These are phyloP conservation scores for Drosophila borealis DNA, from an alignment of 2,888 invertebrate species.

Conservation along the genomic window DNA sequence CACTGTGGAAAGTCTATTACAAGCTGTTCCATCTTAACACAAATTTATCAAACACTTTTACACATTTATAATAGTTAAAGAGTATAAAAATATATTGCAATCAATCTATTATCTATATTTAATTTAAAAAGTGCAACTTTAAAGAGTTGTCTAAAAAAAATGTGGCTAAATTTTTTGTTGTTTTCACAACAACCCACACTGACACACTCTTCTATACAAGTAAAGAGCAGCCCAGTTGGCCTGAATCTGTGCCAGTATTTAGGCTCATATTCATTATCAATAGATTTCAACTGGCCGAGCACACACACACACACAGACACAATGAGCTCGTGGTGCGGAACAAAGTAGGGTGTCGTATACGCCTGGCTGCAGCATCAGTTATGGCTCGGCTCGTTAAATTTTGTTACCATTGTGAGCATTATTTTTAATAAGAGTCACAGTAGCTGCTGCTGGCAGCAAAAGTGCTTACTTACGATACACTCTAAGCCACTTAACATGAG, in stretches of 20 bases:
- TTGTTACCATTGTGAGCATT: conserved; percentile 63
- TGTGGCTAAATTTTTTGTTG: no score
- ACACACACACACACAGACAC: conserved; percentile 5
- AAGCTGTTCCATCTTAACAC: no score
- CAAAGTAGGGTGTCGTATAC: conserved; percentile 1
- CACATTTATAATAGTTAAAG: not conserved
- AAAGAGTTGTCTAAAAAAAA: conserved; percentile 1
- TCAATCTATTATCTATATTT: not conserved
- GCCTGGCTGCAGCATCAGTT: conserved; percentile 5
- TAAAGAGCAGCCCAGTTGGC: not conserved
- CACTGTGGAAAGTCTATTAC: no score
- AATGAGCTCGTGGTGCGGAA: conserved; percentile 11
- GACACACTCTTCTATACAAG: not conserved
- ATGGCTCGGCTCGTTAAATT: conserved; percentile 48
- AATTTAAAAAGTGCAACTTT: conserved; percentile 2
- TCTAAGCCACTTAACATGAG: conserved; percentile 80
- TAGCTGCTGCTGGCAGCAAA: conserved; percentile 23
- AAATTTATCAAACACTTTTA: not conserved
- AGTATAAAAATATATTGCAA: not conserved
- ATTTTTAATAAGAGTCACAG: conserved; percentile 69
- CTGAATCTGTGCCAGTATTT: conserved; percentile 44
- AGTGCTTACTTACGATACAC: conserved; percentile 80
- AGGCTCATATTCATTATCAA: conserved; percentile 37
- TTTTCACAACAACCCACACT: not conserved
- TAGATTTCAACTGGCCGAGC: conserved; percentile 19